phyloP scores from a whole-genome alignment of 2,888 invertebrate species.

The Pollenia labialis region DNA sequence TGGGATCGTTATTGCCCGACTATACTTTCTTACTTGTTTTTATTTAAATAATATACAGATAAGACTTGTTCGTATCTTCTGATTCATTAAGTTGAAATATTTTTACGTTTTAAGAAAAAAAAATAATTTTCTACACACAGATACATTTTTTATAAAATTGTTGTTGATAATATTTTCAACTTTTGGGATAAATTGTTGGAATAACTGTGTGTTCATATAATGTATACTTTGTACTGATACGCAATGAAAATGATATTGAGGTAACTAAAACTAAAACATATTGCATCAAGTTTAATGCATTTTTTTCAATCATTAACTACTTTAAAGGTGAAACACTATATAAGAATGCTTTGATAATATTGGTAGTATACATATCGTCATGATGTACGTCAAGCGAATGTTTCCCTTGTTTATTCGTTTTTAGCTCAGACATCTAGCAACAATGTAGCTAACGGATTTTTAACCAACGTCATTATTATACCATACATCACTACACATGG shows the following conservation, averaged over 20 bases:
- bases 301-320: no score
- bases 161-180: slow-evolving; percentile 1
- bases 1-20: no score
- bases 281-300: no score
- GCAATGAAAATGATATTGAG: neutral
- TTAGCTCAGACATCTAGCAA: no score
- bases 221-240: neutral
- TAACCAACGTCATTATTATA: no score
- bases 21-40: neutral
- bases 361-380: no score
- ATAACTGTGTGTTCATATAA: neutral
- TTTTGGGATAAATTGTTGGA: neutral
- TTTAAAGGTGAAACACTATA: no score
- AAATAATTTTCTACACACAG: neutral
- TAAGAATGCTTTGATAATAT: no score
- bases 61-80: neutral
- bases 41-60: neutral
- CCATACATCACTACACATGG: no score
- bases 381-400: no score
- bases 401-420: no score
- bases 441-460: no score
- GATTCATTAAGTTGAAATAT: slow-evolving; percentile 1
- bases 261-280: neutral
- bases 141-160: neutral
- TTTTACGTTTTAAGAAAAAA: slow-evolving; percentile 5